Conservation (phyloP, 2,888 invertebrate genomes). For the Xestia xanthographa region DNA sequence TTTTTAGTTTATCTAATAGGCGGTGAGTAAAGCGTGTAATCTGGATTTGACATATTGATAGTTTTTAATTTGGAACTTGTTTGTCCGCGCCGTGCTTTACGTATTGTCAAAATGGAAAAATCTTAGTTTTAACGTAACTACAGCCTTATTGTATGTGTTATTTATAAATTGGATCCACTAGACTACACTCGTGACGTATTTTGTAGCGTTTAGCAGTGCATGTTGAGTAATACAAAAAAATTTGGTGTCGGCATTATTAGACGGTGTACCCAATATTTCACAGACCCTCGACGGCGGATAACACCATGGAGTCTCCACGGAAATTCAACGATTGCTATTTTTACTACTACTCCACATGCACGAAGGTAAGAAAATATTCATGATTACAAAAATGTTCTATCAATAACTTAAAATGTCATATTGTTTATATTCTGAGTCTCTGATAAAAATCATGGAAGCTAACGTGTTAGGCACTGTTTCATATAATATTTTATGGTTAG, state of each 20-base stretch:
- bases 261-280: constrained; percentile 76
- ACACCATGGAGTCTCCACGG: constrained; percentile 92
- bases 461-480: constrained; percentile 57
- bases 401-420: constrained; percentile 50
- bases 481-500: constrained; percentile 60
- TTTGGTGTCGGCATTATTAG: constrained; percentile 71
- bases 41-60: constrained; percentile 72
- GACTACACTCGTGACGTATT: constrained; percentile 64
- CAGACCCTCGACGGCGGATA: constrained; percentile 84
- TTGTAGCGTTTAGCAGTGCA: constrained; percentile 65
- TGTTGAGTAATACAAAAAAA: constrained; percentile 64
- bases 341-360: constrained; percentile 96
- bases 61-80: constrained; percentile 80
- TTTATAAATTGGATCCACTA: constrained; percentile 64
- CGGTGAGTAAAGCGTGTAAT: constrained; percentile 81
- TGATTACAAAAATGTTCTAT: constrained; percentile 43
- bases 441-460: constrained; percentile 59
- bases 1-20: constrained; percentile 82
- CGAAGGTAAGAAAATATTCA: constrained; percentile 91
- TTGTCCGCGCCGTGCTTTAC: constrained; percentile 84
- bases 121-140: constrained; percentile 75
- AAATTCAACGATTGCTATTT: constrained; percentile 97
- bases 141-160: constrained; percentile 73
- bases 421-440: constrained; percentile 57
- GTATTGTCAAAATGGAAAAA: constrained; percentile 87